These are phyloP conservation scores for Cantharis lateralis DNA, from an alignment of 2,888 invertebrate genomes.

Conservation along the genomic window DNA sequence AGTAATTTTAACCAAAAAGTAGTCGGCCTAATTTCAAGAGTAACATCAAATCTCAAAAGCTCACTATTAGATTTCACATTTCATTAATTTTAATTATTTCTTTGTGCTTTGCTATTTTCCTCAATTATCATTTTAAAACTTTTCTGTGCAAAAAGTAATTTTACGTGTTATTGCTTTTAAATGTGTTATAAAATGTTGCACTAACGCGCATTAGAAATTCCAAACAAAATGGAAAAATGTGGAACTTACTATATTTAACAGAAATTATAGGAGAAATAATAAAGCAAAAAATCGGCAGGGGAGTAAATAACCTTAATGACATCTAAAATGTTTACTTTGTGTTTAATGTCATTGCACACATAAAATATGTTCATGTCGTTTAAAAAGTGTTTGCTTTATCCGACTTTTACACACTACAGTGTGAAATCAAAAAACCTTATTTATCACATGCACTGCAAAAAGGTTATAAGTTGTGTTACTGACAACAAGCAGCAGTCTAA, in stretches of 20 bases:
- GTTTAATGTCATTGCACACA: not conserved
- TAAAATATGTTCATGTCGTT: not conserved
- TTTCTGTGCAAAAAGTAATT: not conserved
- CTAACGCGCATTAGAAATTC: not conserved
- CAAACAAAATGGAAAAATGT: not conserved
- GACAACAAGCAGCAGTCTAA: not conserved
- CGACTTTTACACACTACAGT: not conserved
- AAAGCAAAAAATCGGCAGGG: not conserved
- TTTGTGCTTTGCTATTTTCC: conserved; percentile 10
- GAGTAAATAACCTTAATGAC: not conserved
- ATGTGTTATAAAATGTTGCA: not conserved
- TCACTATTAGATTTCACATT: conserved; percentile 15
- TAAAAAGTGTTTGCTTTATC: not conserved
- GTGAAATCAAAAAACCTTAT: not conserved
- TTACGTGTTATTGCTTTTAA: not conserved
- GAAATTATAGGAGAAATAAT: not conserved
- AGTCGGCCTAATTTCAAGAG: not conserved
- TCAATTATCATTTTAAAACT: conserved; percentile 10
- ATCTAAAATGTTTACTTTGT: not conserved
- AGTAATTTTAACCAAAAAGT: not conserved
- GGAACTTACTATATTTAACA: not conserved
- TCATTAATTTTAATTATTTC: conserved; percentile 20
- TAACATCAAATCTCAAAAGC: conserved; percentile 5
- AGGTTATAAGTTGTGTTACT: too few relatives aligned
- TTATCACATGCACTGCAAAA: not conserved